Evolutionary conservation across 2,113 vertebrate species (phyloP).

Genomic region (Genyomyrus donnyi): DNA sequence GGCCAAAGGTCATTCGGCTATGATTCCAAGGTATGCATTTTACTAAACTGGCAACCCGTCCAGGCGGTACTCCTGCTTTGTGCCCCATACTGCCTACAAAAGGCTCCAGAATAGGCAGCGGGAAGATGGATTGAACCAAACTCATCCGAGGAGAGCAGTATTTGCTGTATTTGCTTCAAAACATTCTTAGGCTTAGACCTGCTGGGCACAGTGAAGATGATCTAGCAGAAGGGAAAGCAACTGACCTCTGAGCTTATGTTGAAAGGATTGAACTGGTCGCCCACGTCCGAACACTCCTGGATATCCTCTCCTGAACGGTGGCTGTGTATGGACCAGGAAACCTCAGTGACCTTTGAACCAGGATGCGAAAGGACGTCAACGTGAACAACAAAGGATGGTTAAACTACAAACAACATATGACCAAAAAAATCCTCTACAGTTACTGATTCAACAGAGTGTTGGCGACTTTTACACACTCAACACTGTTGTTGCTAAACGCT

Average conservation of each 20-base stretch:
- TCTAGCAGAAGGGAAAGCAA: neutral
- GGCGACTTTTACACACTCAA: neutral
- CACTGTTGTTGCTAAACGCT: neutral
- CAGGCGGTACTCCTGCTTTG: neutral
- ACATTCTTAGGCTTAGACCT: neutral
- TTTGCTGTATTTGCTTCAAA: neutral
- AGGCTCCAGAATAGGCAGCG: neutral
- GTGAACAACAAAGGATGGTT: neutral
- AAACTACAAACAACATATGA: neutral
- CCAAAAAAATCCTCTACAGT: neutral
- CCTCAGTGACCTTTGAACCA: constrained; percentile 28
- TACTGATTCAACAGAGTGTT: neutral
- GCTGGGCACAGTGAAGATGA: neutral
- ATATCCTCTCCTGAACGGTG: neutral
- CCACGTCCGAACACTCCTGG: constrained; percentile 32
- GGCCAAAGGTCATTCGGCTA: neutral
- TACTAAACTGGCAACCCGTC: neutral
- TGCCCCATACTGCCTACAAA: neutral
- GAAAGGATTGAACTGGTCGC: constrained; percentile 55
- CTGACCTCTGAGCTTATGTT: constrained; percentile 54
- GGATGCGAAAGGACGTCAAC: neutral
- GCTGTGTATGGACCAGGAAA: constrained; percentile 45
- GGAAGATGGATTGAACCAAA: neutral
- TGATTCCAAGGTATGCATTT: neutral
- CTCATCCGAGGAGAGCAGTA: neutral